Percentiles rank a stretch among this genome's conserved stretches.
phyloP scores from a whole-genome alignment of 1,140 invertebrate species.

The Epicauta chinensis region DNA sequence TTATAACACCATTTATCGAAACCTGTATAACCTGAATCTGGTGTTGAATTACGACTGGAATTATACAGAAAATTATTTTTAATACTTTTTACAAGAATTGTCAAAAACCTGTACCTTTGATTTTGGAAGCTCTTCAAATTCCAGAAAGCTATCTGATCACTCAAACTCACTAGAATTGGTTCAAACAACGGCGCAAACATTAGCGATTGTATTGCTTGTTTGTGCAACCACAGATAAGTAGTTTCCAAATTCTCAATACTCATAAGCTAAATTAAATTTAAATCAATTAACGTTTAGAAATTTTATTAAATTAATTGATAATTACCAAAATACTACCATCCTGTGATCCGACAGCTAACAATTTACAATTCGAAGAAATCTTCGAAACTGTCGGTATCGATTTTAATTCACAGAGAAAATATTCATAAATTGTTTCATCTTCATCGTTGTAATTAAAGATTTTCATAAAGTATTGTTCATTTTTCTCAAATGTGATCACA shows the following conservation, averaged over 20 bases:
- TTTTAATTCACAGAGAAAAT: too few species aligned
- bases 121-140: conserved; percentile 17
- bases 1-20: conserved; percentile 13
- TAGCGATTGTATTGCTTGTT: conserved; percentile 18
- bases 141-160: conserved; percentile 25
- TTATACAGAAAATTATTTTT: conserved; percentile 3
- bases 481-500: too few species aligned
- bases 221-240: conserved; percentile 3
- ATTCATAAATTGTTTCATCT: too few species aligned
- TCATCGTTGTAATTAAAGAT: too few species aligned
- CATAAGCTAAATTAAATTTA: neutral
- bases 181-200: conserved; percentile 22
- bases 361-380: neutral
- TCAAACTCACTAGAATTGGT: conserved; percentile 23
- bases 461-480: too few species aligned
- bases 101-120: conserved; percentile 6
- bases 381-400: neutral
- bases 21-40: neutral
- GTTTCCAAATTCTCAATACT: conserved; percentile 1
- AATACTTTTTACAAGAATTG: too few species aligned
- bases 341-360: conserved; percentile 16
- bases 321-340: conserved; percentile 16
- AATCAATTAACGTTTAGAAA: neutral
- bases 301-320: neutral
- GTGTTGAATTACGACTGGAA: neutral